phyloP scores from a whole-genome alignment of 2,797 vertebrate genomes.

The Hyperoplus lanceolatus region DNA sequence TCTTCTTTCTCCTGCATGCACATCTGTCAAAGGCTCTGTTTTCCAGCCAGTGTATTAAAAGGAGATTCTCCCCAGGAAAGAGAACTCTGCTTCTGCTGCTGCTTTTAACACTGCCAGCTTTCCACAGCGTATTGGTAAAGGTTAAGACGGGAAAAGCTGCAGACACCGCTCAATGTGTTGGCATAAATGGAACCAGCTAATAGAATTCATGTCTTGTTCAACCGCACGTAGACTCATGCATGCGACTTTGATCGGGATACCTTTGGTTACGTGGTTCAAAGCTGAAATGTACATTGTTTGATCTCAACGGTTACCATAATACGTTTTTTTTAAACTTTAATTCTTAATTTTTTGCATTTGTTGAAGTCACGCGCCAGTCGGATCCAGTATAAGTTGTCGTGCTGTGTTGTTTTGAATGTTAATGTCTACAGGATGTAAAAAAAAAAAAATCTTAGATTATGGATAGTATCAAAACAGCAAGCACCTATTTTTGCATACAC shows the following conservation, averaged over 20 bases:
- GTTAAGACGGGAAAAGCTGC: constrained; percentile 43
- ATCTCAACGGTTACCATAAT: no score
- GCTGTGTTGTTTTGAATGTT: not conserved
- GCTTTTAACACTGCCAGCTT: constrained; percentile 57
- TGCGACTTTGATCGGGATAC: constrained; percentile 31
- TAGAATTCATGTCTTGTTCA: constrained; percentile 49
- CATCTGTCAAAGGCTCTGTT: constrained; percentile 42
- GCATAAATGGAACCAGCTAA: constrained; percentile 38
- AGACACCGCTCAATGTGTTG: constrained; percentile 40
- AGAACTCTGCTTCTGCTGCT: constrained; percentile 42
- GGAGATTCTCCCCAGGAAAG: constrained; percentile 49
- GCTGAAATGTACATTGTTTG: not conserved
- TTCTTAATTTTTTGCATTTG: not conserved
- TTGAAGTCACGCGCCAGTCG: not conserved
- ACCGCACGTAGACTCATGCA: constrained; percentile 23
- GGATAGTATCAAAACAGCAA: not conserved
- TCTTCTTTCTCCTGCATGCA: constrained; percentile 20
- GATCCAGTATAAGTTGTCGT: not conserved
- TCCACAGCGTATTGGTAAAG: constrained; percentile 58
- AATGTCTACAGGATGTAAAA: not conserved
- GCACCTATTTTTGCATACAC: not conserved
- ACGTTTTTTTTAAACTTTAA: no score
- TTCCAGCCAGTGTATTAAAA: constrained; percentile 43
- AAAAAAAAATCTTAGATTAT: not conserved
- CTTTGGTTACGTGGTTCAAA: not conserved